A percentile compares a stretch with the other conserved stretches of the same genome.
Evolutionary conservation across 2,888 invertebrate species (phyloP).

Genomic region (Philhelius pedissequus): DNA sequence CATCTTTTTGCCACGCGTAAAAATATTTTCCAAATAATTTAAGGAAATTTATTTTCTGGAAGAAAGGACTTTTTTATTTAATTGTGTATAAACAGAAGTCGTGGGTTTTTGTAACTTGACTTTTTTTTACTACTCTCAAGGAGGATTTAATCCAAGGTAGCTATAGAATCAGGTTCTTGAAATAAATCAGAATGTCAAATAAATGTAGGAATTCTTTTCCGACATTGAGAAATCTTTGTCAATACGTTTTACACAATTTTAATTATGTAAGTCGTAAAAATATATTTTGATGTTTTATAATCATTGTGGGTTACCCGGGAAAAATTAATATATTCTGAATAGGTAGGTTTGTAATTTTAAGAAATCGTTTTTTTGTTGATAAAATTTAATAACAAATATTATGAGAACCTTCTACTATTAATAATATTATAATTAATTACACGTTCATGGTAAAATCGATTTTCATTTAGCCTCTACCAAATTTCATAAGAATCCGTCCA

Average conservation of each 20-base stretch:
- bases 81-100: not conserved
- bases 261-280: not conserved
- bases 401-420: too few species aligned
- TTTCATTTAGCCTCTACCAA: too few species aligned
- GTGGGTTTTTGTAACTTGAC: not conserved
- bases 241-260: not conserved
- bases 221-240: not conserved
- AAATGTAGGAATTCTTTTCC: not conserved
- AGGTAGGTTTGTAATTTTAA: too few species aligned
- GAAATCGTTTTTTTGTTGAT: too few species aligned
- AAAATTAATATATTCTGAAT: too few species aligned
- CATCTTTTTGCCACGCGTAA: not conserved
- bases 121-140: not conserved
- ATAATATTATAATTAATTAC: too few species aligned
- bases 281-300: too few species aligned
- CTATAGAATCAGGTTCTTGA: not conserved
- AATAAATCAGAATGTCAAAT: not conserved
- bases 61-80: not conserved
- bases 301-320: too few species aligned
- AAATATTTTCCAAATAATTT: not conserved
- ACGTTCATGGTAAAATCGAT: too few species aligned
- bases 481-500: too few species aligned
- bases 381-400: too few species aligned
- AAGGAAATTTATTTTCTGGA: not conserved
- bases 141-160: not conserved